phyloP scores from a whole-genome alignment of 2,888 invertebrate species.

The Drosophila picticornis region DNA sequence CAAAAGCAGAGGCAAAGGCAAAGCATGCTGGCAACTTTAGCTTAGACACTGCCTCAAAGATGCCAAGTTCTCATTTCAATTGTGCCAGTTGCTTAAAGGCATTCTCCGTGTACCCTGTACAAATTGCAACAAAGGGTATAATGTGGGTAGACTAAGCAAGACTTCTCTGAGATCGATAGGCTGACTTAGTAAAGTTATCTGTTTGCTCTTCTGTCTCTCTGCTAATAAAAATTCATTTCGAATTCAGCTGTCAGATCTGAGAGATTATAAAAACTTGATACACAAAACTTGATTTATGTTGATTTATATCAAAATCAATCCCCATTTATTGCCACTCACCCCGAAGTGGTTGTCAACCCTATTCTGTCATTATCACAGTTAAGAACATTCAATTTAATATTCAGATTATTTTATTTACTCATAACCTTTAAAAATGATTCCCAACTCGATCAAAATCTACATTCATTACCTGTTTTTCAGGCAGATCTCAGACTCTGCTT shows the following conservation, averaged over 20 bases:
- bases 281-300: neutral
- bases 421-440: too few relatives aligned
- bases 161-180: neutral
- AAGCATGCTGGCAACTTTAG: conserved; percentile 19
- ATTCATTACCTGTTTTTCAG: too few relatives aligned
- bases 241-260: neutral
- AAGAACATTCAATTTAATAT: neutral
- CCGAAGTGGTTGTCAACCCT: neutral
- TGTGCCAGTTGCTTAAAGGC: conserved; percentile 53
- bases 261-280: neutral
- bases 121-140: neutral
- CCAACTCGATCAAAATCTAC: too few relatives aligned
- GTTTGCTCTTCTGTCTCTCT: too few relatives aligned
- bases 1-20: conserved; percentile 1
- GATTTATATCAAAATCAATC: neutral
- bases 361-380: neutral
- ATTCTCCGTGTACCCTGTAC: conserved; percentile 26
- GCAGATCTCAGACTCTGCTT: too few relatives aligned
- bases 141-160: too few relatives aligned
- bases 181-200: neutral
- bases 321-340: neutral
- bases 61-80: conserved; percentile 44
- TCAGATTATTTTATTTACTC: neutral
- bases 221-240: neutral
- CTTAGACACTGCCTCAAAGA: conserved; percentile 46